These are phyloP conservation scores for Tipula unca DNA, from an alignment of 2,888 invertebrate genomes.

Conservation along the genomic window DNA sequence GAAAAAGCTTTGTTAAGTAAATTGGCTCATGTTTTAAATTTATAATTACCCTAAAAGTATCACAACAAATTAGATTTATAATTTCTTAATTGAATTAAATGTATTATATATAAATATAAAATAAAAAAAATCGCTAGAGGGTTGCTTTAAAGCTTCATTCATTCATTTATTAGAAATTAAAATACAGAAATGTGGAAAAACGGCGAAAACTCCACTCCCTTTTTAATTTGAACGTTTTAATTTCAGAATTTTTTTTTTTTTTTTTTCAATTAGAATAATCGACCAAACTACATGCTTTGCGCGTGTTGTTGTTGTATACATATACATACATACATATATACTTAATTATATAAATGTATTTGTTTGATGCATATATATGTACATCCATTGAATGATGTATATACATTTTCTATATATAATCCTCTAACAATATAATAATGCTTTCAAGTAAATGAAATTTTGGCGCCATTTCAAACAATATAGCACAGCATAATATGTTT, in stretches of 20 bases:
- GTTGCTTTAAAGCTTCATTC: conserved; percentile 4
- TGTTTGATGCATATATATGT: background rate
- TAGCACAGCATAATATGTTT: background rate
- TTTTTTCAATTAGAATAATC: conserved; percentile 9
- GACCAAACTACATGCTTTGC: background rate
- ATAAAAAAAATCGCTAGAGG: background rate
- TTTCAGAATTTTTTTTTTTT: background rate
- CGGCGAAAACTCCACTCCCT: background rate
- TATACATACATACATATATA: too few species aligned
- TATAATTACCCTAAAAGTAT: conserved; percentile 14
- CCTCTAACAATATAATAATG: background rate
- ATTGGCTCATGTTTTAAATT: background rate
- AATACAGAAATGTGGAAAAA: background rate
- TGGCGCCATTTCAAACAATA: conserved; percentile 1
- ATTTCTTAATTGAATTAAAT: conserved; percentile 14
- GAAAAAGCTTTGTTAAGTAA: background rate
- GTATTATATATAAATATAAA: background rate
- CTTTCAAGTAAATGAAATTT: conserved; percentile 8
- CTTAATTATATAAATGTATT: too few species aligned
- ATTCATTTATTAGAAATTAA: background rate
- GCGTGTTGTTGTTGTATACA: background rate
- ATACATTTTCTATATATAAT: background rate
- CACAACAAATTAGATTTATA: conserved; percentile 14
- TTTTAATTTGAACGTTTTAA: conserved; percentile 8
- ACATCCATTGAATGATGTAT: background rate